Percentiles rank a stretch among this genome's conserved stretches.
Evolutionary conservation across 2,113 vertebrate species (phyloP).

Genomic region (Stomatorhinus ivindoensis): DNA sequence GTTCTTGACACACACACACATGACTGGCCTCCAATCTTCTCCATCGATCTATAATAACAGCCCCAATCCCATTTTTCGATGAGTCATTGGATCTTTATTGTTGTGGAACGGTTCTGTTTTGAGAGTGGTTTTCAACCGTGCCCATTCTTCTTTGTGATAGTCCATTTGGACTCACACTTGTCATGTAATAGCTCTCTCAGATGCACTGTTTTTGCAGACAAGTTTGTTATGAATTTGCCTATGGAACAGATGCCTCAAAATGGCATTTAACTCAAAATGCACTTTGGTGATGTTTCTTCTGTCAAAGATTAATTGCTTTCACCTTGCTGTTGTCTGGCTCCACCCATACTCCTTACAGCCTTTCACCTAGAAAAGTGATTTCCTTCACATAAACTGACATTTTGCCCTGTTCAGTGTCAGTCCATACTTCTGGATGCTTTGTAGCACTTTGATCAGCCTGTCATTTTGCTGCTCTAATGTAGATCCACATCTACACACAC

Average conservation of each 20-base stretch:
- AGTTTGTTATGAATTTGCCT: background rate
- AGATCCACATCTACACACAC: background rate
- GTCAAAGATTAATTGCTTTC: background rate
- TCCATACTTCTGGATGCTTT: background rate
- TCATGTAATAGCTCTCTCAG: background rate
- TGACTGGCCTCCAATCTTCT: background rate
- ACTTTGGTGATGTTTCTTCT: no score
- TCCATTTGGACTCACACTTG: background rate
- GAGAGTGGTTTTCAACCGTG: background rate
- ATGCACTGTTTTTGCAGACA: background rate
- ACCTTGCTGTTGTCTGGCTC: constrained; percentile 4
- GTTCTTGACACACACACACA: background rate
- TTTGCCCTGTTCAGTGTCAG: background rate
- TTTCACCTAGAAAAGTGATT: constrained; percentile 24
- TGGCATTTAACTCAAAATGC: background rate
- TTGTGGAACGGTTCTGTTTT: constrained; percentile 1
- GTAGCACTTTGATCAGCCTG: background rate
- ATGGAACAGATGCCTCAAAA: background rate
- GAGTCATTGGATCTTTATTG: constrained; percentile 1
- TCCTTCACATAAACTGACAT: constrained; percentile 5
- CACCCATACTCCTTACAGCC: background rate
- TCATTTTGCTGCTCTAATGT: background rate
- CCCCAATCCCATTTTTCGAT: constrained; percentile 1
- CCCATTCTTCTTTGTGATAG: constrained; percentile 10
- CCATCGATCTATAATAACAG: background rate